These are phyloP conservation scores for Xiphophorus birchmanni DNA, from an alignment of 2,797 vertebrate species.

Conservation along the genomic window DNA sequence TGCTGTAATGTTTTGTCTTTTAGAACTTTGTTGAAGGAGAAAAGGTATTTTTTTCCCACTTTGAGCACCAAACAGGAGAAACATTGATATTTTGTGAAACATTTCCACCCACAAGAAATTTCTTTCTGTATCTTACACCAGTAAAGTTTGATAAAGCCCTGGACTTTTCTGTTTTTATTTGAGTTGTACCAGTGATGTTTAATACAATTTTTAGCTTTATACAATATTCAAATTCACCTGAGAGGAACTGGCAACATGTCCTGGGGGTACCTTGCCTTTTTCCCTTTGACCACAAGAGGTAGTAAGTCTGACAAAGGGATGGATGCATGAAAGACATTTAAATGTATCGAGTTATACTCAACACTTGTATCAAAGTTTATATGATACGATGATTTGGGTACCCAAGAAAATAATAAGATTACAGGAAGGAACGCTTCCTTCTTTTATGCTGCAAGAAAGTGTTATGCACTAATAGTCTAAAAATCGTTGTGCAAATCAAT, in stretches of 20 bases:
- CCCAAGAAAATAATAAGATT: neutral
- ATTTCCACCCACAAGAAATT: neutral
- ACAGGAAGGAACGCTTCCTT: neutral
- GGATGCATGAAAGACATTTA: neutral
- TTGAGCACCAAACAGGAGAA: constrained; percentile 2
- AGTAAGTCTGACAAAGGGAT: neutral
- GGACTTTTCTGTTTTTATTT: neutral
- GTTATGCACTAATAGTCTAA: neutral
- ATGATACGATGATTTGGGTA: neutral
- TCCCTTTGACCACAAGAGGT: neutral
- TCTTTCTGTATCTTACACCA: neutral
- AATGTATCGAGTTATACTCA: neutral
- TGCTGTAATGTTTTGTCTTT: constrained; percentile 74
- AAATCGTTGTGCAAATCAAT: neutral
- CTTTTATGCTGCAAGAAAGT: neutral
- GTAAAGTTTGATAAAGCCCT: too few relatives aligned
- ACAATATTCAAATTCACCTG: neutral
- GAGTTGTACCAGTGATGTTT: neutral
- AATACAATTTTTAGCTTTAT: neutral
- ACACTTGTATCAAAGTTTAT: neutral
- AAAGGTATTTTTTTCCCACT: constrained; percentile 38
- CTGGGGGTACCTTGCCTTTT: neutral
- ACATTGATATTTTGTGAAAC: neutral
- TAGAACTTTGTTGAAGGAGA: constrained; percentile 79
- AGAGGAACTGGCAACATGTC: neutral